phyloP scores from a whole-genome alignment of 1,140 invertebrate genomes.

The Epicauta chinensis region DNA sequence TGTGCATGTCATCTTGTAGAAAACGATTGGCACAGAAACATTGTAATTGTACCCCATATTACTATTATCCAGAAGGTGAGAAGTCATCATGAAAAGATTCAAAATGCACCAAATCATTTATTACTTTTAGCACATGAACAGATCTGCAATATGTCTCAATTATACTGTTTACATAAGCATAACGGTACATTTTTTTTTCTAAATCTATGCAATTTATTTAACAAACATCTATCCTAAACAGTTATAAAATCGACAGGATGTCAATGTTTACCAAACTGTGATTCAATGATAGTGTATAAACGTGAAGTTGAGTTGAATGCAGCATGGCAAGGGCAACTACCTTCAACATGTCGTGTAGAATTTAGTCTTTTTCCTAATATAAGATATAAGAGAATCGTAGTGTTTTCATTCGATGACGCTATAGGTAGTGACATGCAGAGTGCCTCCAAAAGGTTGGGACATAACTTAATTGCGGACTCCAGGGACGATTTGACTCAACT shows the following conservation, averaged over 20 bases:
- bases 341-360: neutral
- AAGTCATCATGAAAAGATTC: too few species aligned
- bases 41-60: conserved; percentile 57
- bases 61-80: too few species aligned
- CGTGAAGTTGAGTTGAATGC: neutral
- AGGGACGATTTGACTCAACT: too few species aligned
- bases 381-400: conserved; percentile 11
- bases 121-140: conserved; percentile 44
- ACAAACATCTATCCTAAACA: neutral
- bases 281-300: conserved; percentile 48
- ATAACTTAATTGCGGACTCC: too few species aligned
- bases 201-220: neutral
- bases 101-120: too few species aligned
- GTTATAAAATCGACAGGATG: conserved; percentile 40
- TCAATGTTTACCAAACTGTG: conserved; percentile 49
- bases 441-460: too few species aligned
- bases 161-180: conserved; percentile 51
- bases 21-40: conserved; percentile 49
- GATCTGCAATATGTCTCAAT: conserved; percentile 50
- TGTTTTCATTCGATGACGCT: conserved; percentile 14
- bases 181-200: conserved; percentile 45
- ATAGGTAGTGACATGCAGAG: conserved; percentile 3
- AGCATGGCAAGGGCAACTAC: neutral
- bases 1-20: conserved; percentile 57
- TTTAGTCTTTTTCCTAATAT: conserved; percentile 11